Percentiles rank a stretch among this genome's conserved stretches.
phyloP scores from a whole-genome alignment of 1,140 invertebrate species.

The Listronotus bonariensis region DNA sequence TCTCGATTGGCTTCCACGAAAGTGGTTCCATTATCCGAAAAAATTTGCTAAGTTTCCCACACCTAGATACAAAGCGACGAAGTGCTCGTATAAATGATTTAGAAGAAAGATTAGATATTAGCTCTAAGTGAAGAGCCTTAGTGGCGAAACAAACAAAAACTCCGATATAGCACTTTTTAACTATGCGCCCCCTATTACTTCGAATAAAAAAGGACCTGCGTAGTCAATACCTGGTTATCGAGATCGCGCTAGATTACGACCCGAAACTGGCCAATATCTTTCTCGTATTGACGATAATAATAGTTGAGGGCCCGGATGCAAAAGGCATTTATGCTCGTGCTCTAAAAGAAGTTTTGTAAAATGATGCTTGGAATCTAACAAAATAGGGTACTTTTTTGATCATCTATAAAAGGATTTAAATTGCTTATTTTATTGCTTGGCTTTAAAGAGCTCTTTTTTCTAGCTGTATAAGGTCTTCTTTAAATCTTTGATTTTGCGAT shows the following conservation, averaged over 20 bases:
- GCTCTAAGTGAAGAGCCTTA: background rate
- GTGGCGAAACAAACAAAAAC: background rate
- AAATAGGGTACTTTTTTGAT: constrained; percentile 46
- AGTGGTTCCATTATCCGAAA: constrained; percentile 6
- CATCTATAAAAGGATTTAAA: constrained; percentile 54
- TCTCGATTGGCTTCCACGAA: constrained; percentile 5
- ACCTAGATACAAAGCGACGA: background rate
- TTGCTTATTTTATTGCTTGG: constrained; percentile 37
- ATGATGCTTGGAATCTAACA: constrained; percentile 17
- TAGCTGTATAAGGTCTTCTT: constrained; percentile 15
- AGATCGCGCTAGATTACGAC: constrained; percentile 35
- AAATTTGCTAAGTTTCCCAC: background rate
- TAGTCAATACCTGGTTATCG: constrained; percentile 41
- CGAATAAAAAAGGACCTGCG: constrained; percentile 21
- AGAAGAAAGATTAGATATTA: background rate
- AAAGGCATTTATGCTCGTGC: no score
- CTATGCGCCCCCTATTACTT: background rate
- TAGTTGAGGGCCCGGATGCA: no score
- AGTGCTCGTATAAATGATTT: constrained; percentile 5
- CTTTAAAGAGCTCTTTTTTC: background rate
- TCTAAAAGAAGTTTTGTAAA: no score
- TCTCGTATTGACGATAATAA: background rate
- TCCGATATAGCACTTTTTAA: background rate
- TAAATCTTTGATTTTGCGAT: constrained; percentile 14
- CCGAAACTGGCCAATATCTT: constrained; percentile 41